These are phyloP conservation scores for Rhopalosiphum nymphaeae DNA, from an alignment of 2,888 invertebrate species.

Conservation along the genomic window DNA sequence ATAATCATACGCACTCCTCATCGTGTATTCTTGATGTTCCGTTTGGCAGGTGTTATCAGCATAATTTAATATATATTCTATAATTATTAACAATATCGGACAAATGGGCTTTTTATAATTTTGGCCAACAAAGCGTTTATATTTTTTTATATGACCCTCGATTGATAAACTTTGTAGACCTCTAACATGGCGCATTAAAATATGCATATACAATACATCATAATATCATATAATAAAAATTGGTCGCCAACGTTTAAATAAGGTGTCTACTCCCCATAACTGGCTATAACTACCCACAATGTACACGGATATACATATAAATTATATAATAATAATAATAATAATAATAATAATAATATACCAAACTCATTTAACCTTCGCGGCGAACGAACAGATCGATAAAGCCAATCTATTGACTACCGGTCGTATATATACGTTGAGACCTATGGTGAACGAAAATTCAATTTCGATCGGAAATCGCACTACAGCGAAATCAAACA, in stretches of 20 bases:
- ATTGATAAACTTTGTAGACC: background rate
- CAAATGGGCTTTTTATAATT: background rate
- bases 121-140: background rate
- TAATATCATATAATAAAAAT: background rate
- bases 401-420: background rate
- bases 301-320: no score
- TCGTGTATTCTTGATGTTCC: no score
- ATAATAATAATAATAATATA: background rate
- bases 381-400: background rate
- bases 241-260: background rate
- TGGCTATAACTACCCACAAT: background rate
- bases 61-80: background rate
- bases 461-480: slow-evolving; percentile 28
- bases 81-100: background rate
- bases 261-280: background rate
- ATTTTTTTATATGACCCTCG: background rate
- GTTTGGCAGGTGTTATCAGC: background rate
- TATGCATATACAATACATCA: no score
- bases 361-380: background rate
- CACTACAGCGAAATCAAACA: slow-evolving; percentile 9
- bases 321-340: background rate
- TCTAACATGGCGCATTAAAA: background rate
- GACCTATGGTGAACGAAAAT: background rate
- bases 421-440: background rate
- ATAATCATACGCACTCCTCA: background rate